These are phyloP conservation scores for Phyllotreta striolata DNA, from an alignment of 2,888 invertebrate species.

Conservation along the genomic window DNA sequence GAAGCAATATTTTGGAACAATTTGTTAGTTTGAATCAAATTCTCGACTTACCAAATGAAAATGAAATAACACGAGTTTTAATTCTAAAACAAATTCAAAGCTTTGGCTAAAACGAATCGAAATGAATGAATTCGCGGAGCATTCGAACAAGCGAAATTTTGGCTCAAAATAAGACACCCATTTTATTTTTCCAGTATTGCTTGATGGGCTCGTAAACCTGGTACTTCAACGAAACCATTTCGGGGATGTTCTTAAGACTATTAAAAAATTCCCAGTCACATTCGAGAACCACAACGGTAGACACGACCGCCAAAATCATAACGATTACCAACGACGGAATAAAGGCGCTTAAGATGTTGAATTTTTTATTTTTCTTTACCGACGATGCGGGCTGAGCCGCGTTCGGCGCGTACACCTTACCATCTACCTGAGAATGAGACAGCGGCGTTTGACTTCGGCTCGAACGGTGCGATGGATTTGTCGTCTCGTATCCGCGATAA, in stretches of 20 bases:
- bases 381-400: conserved; percentile 40
- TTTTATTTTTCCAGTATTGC: conserved; percentile 74
- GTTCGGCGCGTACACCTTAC: conserved; percentile 55
- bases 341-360: conserved; percentile 75
- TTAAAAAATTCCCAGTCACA: conserved; percentile 78
- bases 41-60: not conserved
- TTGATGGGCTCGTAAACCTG: conserved; percentile 87
- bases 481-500: conserved; percentile 57
- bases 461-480: conserved; percentile 62
- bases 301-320: conserved; percentile 71
- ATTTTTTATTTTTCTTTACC: conserved; percentile 61
- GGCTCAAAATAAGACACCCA: conserved; percentile 69
- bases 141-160: not conserved
- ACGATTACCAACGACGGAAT: conserved; percentile 81
- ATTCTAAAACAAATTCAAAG: not conserved
- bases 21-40: not conserved
- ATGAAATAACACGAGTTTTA: too few species aligned
- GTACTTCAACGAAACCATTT: conserved; percentile 76
- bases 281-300: conserved; percentile 78
- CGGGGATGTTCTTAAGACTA: conserved; percentile 76
- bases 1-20: conserved; percentile 1
- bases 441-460: conserved; percentile 63
- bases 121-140: not conserved
- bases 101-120: not conserved
- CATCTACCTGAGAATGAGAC: conserved; percentile 58